Base-by-base conservation (phyloP, 1,140 invertebrate genomes). In the Whitmania pigra region DNA sequence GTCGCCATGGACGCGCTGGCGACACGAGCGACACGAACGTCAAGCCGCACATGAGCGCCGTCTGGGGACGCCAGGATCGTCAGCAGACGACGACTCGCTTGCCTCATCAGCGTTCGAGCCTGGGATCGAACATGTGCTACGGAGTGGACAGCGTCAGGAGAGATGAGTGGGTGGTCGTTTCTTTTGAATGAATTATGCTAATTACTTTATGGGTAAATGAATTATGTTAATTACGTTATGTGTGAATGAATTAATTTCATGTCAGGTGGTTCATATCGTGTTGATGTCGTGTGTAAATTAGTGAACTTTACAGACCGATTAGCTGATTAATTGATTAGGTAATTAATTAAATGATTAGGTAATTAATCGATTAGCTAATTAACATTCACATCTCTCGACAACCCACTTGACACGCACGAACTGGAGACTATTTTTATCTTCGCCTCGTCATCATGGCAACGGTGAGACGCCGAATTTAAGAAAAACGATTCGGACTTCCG, bases 111-210 rank as follows among this genome's bases (percentile, higher is more conserved):
- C 55, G n/a, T 60, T 27, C 27, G 27, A 60, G n/a, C 17, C 55
- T 60, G n/a, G n/a, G n/a, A 6, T 60, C 27, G 55, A n/a, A 60
- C 9, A 60, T 60, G 55, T 60, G 55, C 55, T 60, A 27, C 55
- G n/a, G n/a, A 60, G 40, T 60, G 5, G n/a, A 60, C 5, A 17
- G 55, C 5, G 17, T 5, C 55, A 5, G 55, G 17, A n/a, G 17
- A 60, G 27, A 17, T 6, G 5, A 22, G 55, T 4, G 17, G 55
- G 5, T 60, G 17, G 55, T n/a, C n/a, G n/a, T n/a, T n/a, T n/a
- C n/a, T n/a, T 60, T 60, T 60, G n/a, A 7, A 6, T 60, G 9
- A 17, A 4, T 17, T n/a, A 22, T 60, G 27, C 17, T 60, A 7
- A 17, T 60, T 17, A 5, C 27, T 60, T n/a, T n/a, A n/a, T n/a